Evolutionary conservation across 2,797 vertebrate species (phyloP), one percentile per base, ranked within the genome.

Genomic region (Naso thynnoides): DNA sequence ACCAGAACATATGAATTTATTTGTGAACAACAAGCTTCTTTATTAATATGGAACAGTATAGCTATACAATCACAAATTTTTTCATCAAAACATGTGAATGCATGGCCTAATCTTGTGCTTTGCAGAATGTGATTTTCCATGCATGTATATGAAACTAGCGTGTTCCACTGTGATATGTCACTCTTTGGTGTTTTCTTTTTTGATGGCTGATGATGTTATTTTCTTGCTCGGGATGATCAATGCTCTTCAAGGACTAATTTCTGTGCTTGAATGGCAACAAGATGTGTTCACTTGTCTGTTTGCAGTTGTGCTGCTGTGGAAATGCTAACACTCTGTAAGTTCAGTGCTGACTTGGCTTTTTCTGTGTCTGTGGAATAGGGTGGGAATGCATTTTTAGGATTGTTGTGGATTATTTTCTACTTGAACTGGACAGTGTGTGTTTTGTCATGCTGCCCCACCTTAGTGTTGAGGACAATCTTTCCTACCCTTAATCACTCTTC

Each of bases 361-460:
- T 58, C 44, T 49, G 3, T 18, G 29, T 75, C 57, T 55, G 26
- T 67, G 9, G 56, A 73, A 71, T 47, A 73, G 11, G 5, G 3
- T 13, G 0, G 38, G 18, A 47, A 73, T 69, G 65, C 19, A 29
- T 54, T 68, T 76, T 39, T 55, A 53, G 3, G 11, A 14, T 59
- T 47, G 63, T 92, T 80, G 81, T 88, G 64, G 86, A 91, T 90
- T 86, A 82, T 75, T 90, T 85, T 80, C 47, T 83, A 82, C 91
- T 79, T 72, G 52, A 82, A 83, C 16, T 13, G 60, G 82, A 84
- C 87, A 49, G 55, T n/a, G 23, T 44, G 57, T 56, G n/a, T 81
- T 78, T 88, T 0, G 13, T 42, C 24, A 62, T 76, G 67, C 56
- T 47, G 62, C 55, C 50, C 66, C 62, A 38, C 38, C 73, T 57